phyloP scores from a whole-genome alignment of 2,113 vertebrate genomes.

The Embiotoca jacksoni region DNA sequence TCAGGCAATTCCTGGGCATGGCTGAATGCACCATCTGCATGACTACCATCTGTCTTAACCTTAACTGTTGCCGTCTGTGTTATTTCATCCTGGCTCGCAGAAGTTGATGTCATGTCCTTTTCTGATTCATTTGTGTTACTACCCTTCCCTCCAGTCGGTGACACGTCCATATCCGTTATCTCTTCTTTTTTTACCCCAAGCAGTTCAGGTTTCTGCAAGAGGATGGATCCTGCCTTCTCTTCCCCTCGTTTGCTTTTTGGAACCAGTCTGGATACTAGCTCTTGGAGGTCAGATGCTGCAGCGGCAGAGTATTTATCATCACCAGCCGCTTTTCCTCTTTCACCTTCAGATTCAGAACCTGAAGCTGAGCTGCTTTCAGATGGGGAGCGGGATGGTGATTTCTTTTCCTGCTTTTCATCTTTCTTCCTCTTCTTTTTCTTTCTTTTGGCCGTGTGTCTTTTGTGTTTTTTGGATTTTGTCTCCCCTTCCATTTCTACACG shows the following conservation, averaged over 20 bases:
- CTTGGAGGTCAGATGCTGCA: conserved; percentile 56
- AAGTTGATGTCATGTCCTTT: conserved; percentile 41
- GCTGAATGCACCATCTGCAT: conserved; percentile 69
- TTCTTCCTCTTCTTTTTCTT: conserved; percentile 86
- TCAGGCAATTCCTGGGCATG: conserved; percentile 84
- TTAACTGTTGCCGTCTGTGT: conserved; percentile 31
- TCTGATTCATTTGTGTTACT: conserved; percentile 55
- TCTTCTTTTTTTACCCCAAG: conserved; percentile 61
- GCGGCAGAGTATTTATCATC: conserved; percentile 60
- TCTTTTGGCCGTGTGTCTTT: conserved; percentile 82
- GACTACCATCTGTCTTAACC: conserved; percentile 53
- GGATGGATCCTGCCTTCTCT: conserved; percentile 43
- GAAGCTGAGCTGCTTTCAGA: conserved; percentile 84
- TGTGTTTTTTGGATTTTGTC: conserved; percentile 83
- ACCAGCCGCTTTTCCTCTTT: conserved; percentile 65
- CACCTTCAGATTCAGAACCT: conserved; percentile 82
- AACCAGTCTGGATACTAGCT: conserved; percentile 60
- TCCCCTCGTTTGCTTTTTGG: conserved; percentile 65
- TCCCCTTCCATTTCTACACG: conserved; percentile 70
- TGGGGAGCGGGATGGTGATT: conserved; percentile 85
- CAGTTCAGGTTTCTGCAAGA: conserved; percentile 52
- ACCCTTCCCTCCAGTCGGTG: conserved; percentile 24
- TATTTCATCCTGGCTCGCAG: conserved; percentile 53
- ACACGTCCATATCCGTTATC: conserved; percentile 32
- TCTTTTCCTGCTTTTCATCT: conserved; percentile 82